Percentiles rank a stretch among this genome's conserved stretches.
Conservation (phyloP, 2,113 vertebrate genomes). For the Illadopsis cleaveri region DNA sequence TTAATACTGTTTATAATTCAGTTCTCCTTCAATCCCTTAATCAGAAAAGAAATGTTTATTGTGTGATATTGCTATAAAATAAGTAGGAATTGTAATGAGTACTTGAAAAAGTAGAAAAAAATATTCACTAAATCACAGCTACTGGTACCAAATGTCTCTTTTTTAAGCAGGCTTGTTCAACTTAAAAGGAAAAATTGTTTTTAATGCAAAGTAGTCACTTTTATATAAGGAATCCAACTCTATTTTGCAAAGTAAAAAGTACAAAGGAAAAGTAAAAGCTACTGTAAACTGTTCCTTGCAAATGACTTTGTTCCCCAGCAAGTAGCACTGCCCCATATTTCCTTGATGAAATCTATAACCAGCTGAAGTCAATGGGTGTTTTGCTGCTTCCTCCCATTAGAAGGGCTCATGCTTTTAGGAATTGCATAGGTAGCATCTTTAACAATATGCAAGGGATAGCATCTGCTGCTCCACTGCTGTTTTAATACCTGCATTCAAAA, state of each 20-base stretch:
- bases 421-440: constrained; percentile 54
- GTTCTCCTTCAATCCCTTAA: background rate
- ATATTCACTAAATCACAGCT: constrained; percentile 18
- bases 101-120: background rate
- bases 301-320: constrained; percentile 2
- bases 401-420: constrained; percentile 21
- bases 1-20: constrained; percentile 45
- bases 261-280: constrained; percentile 7
- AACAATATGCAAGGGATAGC: constrained; percentile 35
- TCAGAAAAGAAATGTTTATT: constrained; percentile 23
- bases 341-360: background rate
- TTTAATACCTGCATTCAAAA: constrained; percentile 61
- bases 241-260: background rate
- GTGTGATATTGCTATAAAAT: background rate
- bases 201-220: background rate
- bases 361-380: constrained; percentile 25
- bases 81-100: constrained; percentile 28
- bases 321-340: background rate
- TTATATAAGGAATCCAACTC: background rate
- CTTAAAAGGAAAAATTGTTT: constrained; percentile 27
- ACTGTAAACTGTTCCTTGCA: background rate
- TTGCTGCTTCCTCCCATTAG: constrained; percentile 47
- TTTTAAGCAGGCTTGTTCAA: constrained; percentile 29
- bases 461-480: constrained; percentile 35
- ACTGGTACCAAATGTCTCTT: background rate